These are phyloP conservation scores for Butorides virescens DNA, from an alignment of 2,113 vertebrate species.

Conservation along the genomic window DNA sequence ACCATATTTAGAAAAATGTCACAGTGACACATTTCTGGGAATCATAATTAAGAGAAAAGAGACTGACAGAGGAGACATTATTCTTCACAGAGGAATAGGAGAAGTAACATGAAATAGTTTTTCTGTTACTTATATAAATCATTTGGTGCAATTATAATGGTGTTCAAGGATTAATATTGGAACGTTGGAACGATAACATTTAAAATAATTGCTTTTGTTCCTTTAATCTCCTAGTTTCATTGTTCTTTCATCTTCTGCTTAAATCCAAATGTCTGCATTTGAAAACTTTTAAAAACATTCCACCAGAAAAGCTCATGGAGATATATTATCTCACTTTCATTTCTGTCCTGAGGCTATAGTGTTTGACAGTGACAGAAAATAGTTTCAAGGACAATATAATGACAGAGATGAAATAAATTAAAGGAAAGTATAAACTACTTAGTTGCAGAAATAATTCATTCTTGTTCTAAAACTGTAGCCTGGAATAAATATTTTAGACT, in stretches of 20 bases:
- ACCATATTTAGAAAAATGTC: conserved; percentile 44
- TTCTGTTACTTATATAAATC: conserved; percentile 28
- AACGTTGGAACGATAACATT: neutral
- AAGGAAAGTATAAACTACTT: conserved; percentile 1
- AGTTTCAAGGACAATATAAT: conserved; percentile 55
- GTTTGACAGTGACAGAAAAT: conserved; percentile 36
- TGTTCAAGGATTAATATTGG: conserved; percentile 37
- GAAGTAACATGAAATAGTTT: conserved; percentile 30
- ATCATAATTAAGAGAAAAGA: conserved; percentile 20
- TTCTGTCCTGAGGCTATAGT: conserved; percentile 37
- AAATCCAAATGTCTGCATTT: conserved; percentile 36
- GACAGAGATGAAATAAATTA: conserved; percentile 40
- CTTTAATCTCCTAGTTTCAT: conserved; percentile 18
- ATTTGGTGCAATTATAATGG: conserved; percentile 25
- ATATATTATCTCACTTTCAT: conserved; percentile 10
- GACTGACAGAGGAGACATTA: neutral
- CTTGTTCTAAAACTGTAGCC: neutral
- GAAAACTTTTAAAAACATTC: conserved; percentile 50
- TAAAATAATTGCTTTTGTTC: conserved; percentile 35
- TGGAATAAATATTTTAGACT: conserved; percentile 7
- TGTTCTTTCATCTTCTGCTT: conserved; percentile 46
- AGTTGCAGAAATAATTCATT: neutral
- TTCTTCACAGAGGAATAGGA: neutral
- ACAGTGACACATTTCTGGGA: conserved; percentile 27
- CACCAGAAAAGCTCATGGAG: neutral